A percentile compares a stretch with the other conserved stretches of the same genome.
Evolutionary conservation across 2,888 invertebrate species (phyloP).

Genomic region (Mythimna loreyi): DNA sequence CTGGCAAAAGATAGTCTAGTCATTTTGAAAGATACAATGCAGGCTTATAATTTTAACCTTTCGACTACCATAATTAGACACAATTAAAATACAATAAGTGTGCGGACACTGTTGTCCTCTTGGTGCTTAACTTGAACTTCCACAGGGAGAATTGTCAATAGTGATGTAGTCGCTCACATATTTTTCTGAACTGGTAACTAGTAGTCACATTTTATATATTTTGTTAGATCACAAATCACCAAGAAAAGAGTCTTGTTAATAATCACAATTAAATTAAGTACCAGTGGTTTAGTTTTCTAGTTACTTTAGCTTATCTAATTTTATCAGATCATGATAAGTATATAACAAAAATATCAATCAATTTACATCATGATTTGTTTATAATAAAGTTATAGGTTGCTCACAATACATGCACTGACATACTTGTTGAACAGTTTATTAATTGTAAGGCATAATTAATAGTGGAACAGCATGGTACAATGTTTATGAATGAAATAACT

Average conservation of each 20-base stretch:
- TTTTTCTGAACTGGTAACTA: not conserved
- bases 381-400: not conserved
- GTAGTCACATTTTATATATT: not conserved
- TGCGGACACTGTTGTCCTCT: too few relatives aligned
- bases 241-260: not conserved
- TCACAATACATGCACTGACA: not conserved
- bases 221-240: conserved; percentile 3
- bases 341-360: conserved; percentile 20
- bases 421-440: not conserved
- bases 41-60: not conserved
- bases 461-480: not conserved
- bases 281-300: not conserved
- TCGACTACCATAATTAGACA: too few relatives aligned
- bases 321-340: conserved; percentile 35
- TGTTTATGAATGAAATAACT: not conserved
- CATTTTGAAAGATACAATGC: not conserved
- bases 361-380: conserved; percentile 19
- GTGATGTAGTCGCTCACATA: too few relatives aligned
- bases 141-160: not conserved
- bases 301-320: conserved; percentile 30
- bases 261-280: conserved; percentile 13
- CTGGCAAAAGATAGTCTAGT: too few relatives aligned
- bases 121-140: too few relatives aligned
- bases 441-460: too few relatives aligned
- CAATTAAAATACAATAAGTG: too few relatives aligned